phyloP scores from a whole-genome alignment of 2,888 invertebrate genomes.

The Tetragonisca angustula region DNA sequence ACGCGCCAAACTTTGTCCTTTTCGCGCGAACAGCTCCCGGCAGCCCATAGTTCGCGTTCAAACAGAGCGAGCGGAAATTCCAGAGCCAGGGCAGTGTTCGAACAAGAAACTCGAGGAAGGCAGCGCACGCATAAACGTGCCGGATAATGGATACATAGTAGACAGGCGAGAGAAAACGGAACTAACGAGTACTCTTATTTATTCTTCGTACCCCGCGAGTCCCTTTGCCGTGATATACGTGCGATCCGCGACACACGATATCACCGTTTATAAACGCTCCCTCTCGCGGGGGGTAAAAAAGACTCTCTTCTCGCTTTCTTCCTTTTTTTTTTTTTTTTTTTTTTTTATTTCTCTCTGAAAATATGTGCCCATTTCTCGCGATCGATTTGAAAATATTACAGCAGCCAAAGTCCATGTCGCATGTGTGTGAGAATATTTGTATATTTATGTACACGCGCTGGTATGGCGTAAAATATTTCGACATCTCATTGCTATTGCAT shows the following conservation, averaged over 20 bases:
- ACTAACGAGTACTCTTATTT: constrained; percentile 54
- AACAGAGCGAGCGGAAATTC: constrained; percentile 19
- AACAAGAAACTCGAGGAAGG: constrained; percentile 60
- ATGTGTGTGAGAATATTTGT: no score
- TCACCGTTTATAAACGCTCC: constrained; percentile 29
- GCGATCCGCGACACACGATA: not conserved
- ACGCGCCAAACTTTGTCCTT: constrained; percentile 56
- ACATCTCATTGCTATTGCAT: no score
- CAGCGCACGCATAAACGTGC: constrained; percentile 27
- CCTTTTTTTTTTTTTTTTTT: not conserved
- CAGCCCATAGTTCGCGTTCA: constrained; percentile 35
- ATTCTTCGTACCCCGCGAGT: constrained; percentile 20
- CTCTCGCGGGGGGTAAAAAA: constrained; percentile 7
- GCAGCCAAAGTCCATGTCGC: no score
- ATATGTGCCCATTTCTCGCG: not conserved
- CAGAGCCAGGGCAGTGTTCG: constrained; percentile 4
- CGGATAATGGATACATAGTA: constrained; percentile 18
- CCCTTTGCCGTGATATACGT: constrained; percentile 11
- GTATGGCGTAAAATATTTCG: no score
- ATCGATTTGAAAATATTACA: no score
- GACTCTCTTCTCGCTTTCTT: not conserved
- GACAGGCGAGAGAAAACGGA: constrained; percentile 25
- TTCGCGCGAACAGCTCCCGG: constrained; percentile 47
- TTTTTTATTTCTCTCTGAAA: no score
- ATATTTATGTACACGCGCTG: no score